Conservation (phyloP, 2,888 invertebrate genomes). For the Macaria notata region DNA sequence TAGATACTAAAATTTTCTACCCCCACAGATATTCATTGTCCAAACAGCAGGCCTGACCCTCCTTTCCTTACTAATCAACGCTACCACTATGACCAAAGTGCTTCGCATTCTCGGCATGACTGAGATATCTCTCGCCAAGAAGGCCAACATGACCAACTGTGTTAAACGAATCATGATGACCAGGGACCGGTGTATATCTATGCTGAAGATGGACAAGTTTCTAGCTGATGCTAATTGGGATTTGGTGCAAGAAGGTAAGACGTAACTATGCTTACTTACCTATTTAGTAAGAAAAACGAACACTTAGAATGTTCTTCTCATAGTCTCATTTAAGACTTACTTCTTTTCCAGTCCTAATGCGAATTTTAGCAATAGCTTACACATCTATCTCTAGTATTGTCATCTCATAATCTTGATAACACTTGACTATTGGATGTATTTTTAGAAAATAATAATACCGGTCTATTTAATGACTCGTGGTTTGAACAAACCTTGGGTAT, state of each 20-base stretch:
- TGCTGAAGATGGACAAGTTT: constrained; percentile 84
- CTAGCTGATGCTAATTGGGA: constrained; percentile 85
- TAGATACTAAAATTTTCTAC: not conserved
- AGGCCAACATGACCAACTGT: constrained; percentile 81
- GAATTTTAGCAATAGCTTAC: too few relatives aligned
- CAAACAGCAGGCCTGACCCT: constrained; percentile 82
- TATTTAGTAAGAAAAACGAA: too few relatives aligned
- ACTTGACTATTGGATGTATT: too few relatives aligned
- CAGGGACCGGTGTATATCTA: constrained; percentile 75
- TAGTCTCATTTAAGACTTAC: too few relatives aligned
- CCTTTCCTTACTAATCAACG: constrained; percentile 81
- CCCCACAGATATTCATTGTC: constrained; percentile 71
- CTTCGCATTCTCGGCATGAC: constrained; percentile 77
- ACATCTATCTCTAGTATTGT: too few relatives aligned
- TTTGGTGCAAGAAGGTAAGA: constrained; percentile 73
- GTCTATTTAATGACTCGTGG: too few relatives aligned
- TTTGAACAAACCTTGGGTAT: too few relatives aligned
- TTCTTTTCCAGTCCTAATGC: too few relatives aligned
- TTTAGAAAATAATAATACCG: too few relatives aligned
- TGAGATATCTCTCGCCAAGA: constrained; percentile 76
- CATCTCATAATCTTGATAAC: too few relatives aligned
- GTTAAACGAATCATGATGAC: constrained; percentile 74
- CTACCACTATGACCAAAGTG: constrained; percentile 77
- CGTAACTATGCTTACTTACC: not conserved
- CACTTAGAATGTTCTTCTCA: too few relatives aligned